A percentile compares a stretch with the other conserved stretches of the same genome.
These are phyloP conservation scores for Eublepharis macularius DNA, from an alignment of 2,113 vertebrate genomes.

Conservation along the genomic window DNA sequence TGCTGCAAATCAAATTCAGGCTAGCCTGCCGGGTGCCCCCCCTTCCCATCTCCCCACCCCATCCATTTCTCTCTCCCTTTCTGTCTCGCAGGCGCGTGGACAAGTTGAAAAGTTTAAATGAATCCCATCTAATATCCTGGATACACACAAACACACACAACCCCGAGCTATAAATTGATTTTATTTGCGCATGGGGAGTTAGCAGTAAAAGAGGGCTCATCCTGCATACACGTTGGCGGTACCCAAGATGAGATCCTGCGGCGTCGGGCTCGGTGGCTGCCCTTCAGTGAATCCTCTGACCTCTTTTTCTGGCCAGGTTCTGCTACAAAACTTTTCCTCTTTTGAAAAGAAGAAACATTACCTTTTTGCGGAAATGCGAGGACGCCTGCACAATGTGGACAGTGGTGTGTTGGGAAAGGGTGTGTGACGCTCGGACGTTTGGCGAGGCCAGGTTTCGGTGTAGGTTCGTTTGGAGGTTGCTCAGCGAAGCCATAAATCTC, in stretches of 20 bases:
- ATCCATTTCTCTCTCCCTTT: slow-evolving; percentile 17
- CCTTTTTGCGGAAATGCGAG: slow-evolving; percentile 32
- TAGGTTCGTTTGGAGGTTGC: slow-evolving; percentile 75
- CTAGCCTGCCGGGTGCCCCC: slow-evolving; percentile 59
- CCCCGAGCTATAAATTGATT: slow-evolving; percentile 52
- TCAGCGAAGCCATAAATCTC: slow-evolving; percentile 83
- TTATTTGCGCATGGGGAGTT: slow-evolving; percentile 47
- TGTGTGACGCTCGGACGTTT: slow-evolving; percentile 63
- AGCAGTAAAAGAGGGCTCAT: slow-evolving; percentile 54
- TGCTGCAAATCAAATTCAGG: slow-evolving; percentile 79
- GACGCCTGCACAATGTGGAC: too few species aligned
- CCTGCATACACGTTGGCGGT: slow-evolving; percentile 24
- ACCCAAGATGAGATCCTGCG: slow-evolving; percentile 62
- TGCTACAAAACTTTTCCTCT: slow-evolving; percentile 50
- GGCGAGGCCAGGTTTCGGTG: slow-evolving; percentile 68
- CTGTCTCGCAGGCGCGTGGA: slow-evolving; percentile 51
- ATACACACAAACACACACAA: neutral
- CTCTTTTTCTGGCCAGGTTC: slow-evolving; percentile 24
- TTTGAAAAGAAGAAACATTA: slow-evolving; percentile 51
- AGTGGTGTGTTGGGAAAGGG: slow-evolving; percentile 45
- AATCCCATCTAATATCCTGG: neutral
- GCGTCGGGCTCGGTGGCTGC: slow-evolving; percentile 51
- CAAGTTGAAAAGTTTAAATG: slow-evolving; percentile 65
- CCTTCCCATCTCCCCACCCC: neutral
- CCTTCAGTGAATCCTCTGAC: slow-evolving; percentile 42